Evolutionary conservation across 2,888 invertebrate genomes (phyloP), one percentile per base, ranked within the genome.

Genomic region (Xestia c-nigrum): DNA sequence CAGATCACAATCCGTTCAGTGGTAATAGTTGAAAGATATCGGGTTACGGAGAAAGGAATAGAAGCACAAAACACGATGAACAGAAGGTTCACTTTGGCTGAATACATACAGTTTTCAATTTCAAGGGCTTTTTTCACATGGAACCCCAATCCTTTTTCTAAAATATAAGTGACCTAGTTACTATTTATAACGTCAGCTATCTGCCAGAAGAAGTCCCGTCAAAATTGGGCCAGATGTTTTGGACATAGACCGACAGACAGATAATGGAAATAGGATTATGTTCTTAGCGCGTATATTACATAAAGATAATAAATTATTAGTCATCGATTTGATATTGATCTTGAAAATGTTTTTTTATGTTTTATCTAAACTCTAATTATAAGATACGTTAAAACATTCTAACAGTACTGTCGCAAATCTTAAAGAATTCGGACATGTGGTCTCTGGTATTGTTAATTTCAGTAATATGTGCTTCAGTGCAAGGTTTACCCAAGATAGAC

Each of bases 401-500:
- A 21, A 9, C n/a, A 61, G 19, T 50, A 50, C 40, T 61, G 38
- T 24, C 46, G 24, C 47, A 59, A 74, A 21, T 12, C 10, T 74
- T n/a, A 6, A 0, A 2, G 0, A 47, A 61, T 31, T 31, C 31
- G 5, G 40, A 52, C n/a, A 63, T 76, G 77, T 50, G 61, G 61
- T 61, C 9, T 38, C 3, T 80, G 2, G 16, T 72, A 21, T 40
- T 80, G 10, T 31, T 78, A 0, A 16, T 80, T 19, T 50, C 72
- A 55, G 1, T 31, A 31, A 31, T 71, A 31, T 72, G 72, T 31
- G 31, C 14, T 57, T 3, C 40, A 38, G 77, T 57, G n/a, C 81
- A 65, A 10, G 77, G 81, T 6, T 12, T 72, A 6, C 7, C 43
- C 5, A 72, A 71, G 24, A 21, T 80, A 61, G 80, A 80, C 16